Percentiles rank a stretch among this genome's conserved stretches.
phyloP scores from a whole-genome alignment of 2,888 invertebrate genomes.

The Acleris cristana region DNA sequence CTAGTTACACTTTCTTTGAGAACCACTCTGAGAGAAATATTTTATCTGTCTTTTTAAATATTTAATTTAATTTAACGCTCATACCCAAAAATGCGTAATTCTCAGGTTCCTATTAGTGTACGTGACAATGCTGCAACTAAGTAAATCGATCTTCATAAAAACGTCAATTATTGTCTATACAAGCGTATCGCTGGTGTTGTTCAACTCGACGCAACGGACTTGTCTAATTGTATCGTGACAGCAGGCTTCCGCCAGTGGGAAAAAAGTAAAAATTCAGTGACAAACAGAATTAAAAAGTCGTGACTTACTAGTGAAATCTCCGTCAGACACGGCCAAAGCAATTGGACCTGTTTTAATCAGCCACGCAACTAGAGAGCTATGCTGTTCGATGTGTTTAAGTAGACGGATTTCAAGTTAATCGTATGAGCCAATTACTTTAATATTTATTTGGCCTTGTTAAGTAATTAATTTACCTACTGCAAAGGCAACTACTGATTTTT shows the following conservation, averaged over 20 bases:
- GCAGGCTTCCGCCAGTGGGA: constrained; percentile 27
- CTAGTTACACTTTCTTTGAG: no score
- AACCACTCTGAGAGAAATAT: no score
- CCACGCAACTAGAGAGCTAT: constrained; percentile 18
- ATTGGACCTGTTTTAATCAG: constrained; percentile 24
- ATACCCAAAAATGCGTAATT: constrained; percentile 3
- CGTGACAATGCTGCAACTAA: constrained; percentile 12
- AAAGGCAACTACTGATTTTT: no score
- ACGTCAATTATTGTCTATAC: constrained; percentile 27
- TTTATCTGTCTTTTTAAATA: no score
- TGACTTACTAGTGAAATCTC: constrained; percentile 34
- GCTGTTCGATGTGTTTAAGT: constrained; percentile 14
- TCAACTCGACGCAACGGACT: constrained; percentile 27
- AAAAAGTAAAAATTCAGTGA: constrained; percentile 27
- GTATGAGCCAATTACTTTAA: constrained; percentile 1
- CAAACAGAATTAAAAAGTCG: constrained; percentile 30
- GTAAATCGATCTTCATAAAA: constrained; percentile 16
- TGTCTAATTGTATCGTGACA: constrained; percentile 35
- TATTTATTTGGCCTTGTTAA: constrained; percentile 26
- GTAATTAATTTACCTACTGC: background rate
- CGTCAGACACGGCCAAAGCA: constrained; percentile 18
- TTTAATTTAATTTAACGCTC: constrained; percentile 13
- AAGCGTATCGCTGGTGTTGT: constrained; percentile 29
- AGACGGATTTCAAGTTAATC: constrained; percentile 6
- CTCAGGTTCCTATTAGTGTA: constrained; percentile 29